Base-by-base conservation (phyloP, 2,797 vertebrate genomes). In the Anguilla megastoma region DNA sequence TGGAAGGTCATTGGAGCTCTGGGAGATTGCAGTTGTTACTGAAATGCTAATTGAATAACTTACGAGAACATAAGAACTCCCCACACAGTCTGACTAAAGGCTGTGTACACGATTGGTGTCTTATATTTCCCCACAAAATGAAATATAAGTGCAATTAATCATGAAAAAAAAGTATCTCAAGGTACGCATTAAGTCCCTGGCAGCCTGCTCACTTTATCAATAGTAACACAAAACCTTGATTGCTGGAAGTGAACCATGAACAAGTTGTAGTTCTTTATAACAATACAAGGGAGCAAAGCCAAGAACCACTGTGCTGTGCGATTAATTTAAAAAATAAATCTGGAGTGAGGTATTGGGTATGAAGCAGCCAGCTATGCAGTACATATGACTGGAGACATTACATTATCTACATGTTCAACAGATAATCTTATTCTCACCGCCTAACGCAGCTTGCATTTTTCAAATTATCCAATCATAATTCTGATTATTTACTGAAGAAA, bases 101-200 rank as follows among this genome's bases (percentile, higher is more conserved):
- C 76, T 84, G 86, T 90, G 83, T 90, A 85, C 89, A 69, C 86
- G 85, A 91, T 89, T 86, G 76, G 88, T 41, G 85, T 85, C 89
- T 92, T 91, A 92, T 90, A 91, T 90, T 90, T 91, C 79, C 54
- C 89, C 58, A 82, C 84, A 89, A 91, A 74, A 88, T 91, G 89
- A 93, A 90, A 90, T 90, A 94, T 88, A 90, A 90, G 76, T 85
- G 86, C 91, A 89, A 93, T 93, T 90, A 91, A 92, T 94, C 92
- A 92, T 48, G 86, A 76, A 27, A 91, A 86, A 52, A 50, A 63
- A 21, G 24, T 30, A 63, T 90, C 89, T 91, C 30, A 56, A 89
- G 90, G 88, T 79, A 89, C 66, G 60, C 56, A 54, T 88, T 48
- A 2, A 89, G 76, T 56, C 60, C 89, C n/a, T 90, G 90, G 87